phyloP scores from a whole-genome alignment of 2,113 vertebrate genomes.

The Bungarus multicinctus region DNA sequence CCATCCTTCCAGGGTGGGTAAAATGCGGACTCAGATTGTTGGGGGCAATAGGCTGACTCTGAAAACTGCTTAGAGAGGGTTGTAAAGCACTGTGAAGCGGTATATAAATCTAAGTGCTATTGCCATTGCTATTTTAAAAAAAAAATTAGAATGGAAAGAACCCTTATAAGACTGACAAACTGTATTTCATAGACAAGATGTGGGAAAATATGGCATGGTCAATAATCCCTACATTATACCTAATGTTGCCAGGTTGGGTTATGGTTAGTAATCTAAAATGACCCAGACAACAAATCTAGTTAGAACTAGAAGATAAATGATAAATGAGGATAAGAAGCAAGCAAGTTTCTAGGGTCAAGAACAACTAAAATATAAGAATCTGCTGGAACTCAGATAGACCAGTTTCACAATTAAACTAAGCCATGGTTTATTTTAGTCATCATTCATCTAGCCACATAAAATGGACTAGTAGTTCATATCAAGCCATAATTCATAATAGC shows the following conservation, averaged over 20 bases:
- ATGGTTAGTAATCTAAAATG: neutral
- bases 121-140: neutral
- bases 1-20: no score
- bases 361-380: neutral
- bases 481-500: neutral
- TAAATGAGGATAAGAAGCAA: neutral
- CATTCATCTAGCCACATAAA: neutral
- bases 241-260: neutral
- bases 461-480: neutral
- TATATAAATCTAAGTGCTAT: no score
- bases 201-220: neutral
- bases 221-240: neutral
- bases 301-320: neutral
- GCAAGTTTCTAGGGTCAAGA: neutral
- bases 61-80: no score
- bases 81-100: no score
- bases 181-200: neutral
- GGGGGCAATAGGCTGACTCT: no score
- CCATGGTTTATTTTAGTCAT: neutral
- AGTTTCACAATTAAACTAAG: neutral
- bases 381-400: neutral
- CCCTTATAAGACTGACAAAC: neutral
- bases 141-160: neutral
- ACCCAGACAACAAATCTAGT: neutral
- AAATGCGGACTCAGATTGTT: no score